Evolutionary conservation across 2,888 invertebrate genomes (phyloP).

Genomic region (Zaprionus bogoriensis): DNA sequence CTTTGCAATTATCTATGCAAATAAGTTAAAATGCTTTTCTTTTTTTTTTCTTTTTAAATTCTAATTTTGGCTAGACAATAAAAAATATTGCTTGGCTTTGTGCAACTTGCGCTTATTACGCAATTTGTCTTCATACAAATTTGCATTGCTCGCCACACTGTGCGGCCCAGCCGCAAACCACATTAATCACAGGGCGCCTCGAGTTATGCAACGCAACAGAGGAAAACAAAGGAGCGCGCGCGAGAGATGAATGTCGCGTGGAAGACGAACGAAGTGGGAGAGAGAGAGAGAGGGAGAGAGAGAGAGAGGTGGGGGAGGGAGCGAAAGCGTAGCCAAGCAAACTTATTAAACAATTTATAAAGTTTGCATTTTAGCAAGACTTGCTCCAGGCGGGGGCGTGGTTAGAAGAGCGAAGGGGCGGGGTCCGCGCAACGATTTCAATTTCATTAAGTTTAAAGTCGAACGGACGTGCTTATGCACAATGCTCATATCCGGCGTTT

Average conservation of each 20-base stretch:
- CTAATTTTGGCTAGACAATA: neutral
- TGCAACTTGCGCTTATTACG: neutral
- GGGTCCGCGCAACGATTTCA: conserved; percentile 45
- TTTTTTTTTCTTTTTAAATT: neutral
- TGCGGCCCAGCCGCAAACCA: conserved; percentile 14
- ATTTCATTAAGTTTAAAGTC: conserved; percentile 62
- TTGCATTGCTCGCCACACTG: neutral
- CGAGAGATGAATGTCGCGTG: conserved; percentile 34
- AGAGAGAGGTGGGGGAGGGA: neutral
- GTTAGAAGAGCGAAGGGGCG: neutral
- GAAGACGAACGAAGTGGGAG: neutral
- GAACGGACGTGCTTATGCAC: conserved; percentile 33
- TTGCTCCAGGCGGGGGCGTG: conserved; percentile 6
- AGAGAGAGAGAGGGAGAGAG: neutral
- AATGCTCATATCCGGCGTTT: conserved; percentile 58
- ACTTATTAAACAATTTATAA: conserved; percentile 67
- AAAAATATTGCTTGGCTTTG: neutral
- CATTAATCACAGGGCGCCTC: conserved; percentile 45
- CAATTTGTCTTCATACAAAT: neutral
- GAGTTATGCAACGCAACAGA: conserved; percentile 31
- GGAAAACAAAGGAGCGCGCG: conserved; percentile 11
- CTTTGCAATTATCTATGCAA: no score
- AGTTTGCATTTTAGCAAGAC: conserved; percentile 37
- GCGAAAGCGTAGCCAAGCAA: conserved; percentile 15
- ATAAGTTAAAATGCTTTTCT: neutral